Base-by-base conservation (phyloP, 2,797 vertebrate genomes). In the Euthynnus affinis region DNA sequence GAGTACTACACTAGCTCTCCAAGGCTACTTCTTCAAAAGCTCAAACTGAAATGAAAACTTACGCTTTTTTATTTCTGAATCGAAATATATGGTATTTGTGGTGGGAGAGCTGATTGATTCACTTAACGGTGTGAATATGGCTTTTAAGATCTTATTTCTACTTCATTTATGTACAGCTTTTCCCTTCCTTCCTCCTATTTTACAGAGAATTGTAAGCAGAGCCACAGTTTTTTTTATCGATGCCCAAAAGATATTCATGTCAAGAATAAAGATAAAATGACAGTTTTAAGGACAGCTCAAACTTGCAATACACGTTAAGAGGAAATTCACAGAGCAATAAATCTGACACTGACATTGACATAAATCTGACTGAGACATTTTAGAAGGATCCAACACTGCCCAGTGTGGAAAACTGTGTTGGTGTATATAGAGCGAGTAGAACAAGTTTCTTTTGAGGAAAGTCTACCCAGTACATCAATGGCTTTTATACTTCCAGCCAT, bases 201-300 rank as follows among this genome's bases (percentile, higher is more conserved):
- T 27, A 18, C 15, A 3, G 48, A 59, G 56, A 65, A 51, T 56
- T 66, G 20, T 44, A 5, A 44, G 32, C 34, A 52, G 34, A 40
- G 58, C 27, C 46, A 20, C 23, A 15, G 12, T 4, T 62, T 27
- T 52, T 51, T 64, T 32, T 48, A 60, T 58, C 13, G 51, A 49
- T 13, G 25, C 12, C 40, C 9, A 51, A 60, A 78, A 64, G 52
- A 71, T 74, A 64, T 74, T 81, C 74, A 76, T 32, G 44, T 42
- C 49, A 22, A 27, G 60, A 27, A n/a, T 81, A 64, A 79, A 74
- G 68, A 83, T 74, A 58, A 76, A 84, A 58, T 53, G 61, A 46
- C 65, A 65, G 51, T 73, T 79, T 88, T 68, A 83, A 71, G 71
- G 56, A 59, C 53, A 42, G 67, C 66, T 84, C 49, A 70, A 69